Evolutionary conservation across 2,113 vertebrate genomes (phyloP), one percentile per base, ranked within the genome.

Genomic region (Campylomormyrus tamandua): DNA sequence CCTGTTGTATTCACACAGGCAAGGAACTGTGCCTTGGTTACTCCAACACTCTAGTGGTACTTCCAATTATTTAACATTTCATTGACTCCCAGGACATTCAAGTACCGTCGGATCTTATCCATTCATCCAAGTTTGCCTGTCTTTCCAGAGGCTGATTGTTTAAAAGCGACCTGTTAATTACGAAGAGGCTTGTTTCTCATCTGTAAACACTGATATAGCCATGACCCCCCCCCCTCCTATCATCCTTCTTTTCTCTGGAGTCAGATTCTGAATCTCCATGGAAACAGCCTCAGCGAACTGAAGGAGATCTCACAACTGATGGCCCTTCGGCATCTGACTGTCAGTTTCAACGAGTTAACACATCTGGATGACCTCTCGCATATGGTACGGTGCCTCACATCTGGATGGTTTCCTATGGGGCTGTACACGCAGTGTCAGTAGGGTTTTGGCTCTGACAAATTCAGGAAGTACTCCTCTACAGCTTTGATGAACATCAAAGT

Each of bases 181-280:
- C 27, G 83, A 46, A 84, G 19, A 84, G 83, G 42, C 13, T 13
- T 88, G 87, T 70, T 24, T 24, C 21, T 77, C 62, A 52, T 46
- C 45, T 19, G 35, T 58, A 24, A 10, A 13, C 87, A 31, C 62
- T 35, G 42, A 74, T 74, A n/a, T 49, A 74, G 27, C 27, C 49
- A 35, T 87, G 27, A 42, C 42, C 27, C 19, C 17, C 53, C 53
- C 15, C n/a, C n/a, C 31, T 15, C 24, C 45, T 5, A 5, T 56
- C 8, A 17, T 45, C 50, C 50, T n/a, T 62, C 46, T 46, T 90
- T 53, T 21, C 58, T 49, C 21, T 85, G 49, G 87, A 48, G 39
- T 66, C 89, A 96, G 96, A 95, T 95, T 91, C 94, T 98, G 91
- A 97, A 97, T 94, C 96, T 97, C 92, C 97, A 97, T 80, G 95